Base-by-base conservation (phyloP, 2,797 vertebrate genomes). In the Darevskia nairensis region DNA sequence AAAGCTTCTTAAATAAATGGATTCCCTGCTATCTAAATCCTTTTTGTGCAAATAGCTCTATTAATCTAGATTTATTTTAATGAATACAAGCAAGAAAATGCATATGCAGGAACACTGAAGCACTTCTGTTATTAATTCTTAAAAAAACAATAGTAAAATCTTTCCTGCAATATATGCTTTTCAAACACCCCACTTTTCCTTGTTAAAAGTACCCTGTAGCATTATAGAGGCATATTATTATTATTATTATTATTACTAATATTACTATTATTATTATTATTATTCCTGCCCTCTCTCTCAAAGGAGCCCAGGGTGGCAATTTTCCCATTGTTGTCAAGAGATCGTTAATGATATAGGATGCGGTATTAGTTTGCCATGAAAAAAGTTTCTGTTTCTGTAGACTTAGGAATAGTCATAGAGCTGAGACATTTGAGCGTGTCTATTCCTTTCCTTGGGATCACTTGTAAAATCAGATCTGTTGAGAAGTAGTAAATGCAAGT, bases 1-100 rank as follows among this genome's bases (percentile, higher is more conserved):
- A 90, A 89, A 90, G 4, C 35, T 23, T 44, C 69, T 93, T 91
- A 92, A 92, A 71, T 77, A 88, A 90, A 90, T 88, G 35, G 39
- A 83, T 89, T 91, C 78, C 44, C 77, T 68, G 55, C 29, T 88
- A 76, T 68, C n/a, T 81, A 92, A 94, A 90, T 76, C 81, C 9
- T 85, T 93, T 90, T 89, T 71, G 92, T 86, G 74, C 80, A 93
- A 92, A 89, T 19, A 85, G 4, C 3, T 32, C 19, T 90, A 91
- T 92, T 94, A 92, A 95, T 94, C 91, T 92, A 92, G 74, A 90
- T 90, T 90, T 85, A 90, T 82, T 94, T 94, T 91, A 95, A 90
- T 80, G 90, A 90, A 92, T 79, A 27, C 66, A 76, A 77, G 35
- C 2, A 35, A 50, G 72, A 64, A 41, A 1, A 55, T 35, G 61